Evolutionary conservation across 2,888 invertebrate species (phyloP), one percentile per base, ranked within the genome.

Genomic region (Eucriotettix oculatus): DNA sequence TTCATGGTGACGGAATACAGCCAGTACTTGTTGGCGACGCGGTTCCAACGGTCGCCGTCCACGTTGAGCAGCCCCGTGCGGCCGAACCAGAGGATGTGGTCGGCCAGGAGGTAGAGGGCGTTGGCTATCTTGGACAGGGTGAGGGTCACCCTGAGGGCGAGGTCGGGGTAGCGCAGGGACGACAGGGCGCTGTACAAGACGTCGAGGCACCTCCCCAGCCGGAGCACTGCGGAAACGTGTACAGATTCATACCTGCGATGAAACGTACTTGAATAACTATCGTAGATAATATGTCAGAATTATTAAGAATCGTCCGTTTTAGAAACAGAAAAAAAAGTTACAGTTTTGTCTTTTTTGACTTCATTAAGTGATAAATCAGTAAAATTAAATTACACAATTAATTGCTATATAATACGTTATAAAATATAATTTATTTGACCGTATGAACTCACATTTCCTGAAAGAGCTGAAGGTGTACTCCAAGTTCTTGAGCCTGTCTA

Each of bases 21-120:
- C 93, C 93, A 95, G 70, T 91, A 93, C 70, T 83, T 86, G 68
- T 88, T 87, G 3, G 86, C 82, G 10, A 81, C 76, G 55, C 76
- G 76, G 58, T 80, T 81, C 91, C 91, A 92, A 69, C 84, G 86
- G 55, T 85, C 83, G 0, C 85, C 78, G 69, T 92, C 81, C 1
- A 88, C 79, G 65, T 71, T 68, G 14, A 72, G 66, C 17, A 72
- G 67, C 10, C 90, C 90, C 52, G 85, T 83, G 67, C 85, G 80
- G 7, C 87, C 85, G 3, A 92, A 74, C 90, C 93, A 94, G 43
- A 93, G 80, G 43, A 93, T 78, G 69, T 95, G 92, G 71, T 95
- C 95, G 14, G 89, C 83, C 56, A 92, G 75, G 3, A 95, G 77
- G 69, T 84, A 95, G 41, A 91, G 71, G 0, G 90, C 82, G 71